Evolutionary conservation across 92 coral and sea anemone genomes (phyloP).

Genomic region (Paramuricea clavata): DNA sequence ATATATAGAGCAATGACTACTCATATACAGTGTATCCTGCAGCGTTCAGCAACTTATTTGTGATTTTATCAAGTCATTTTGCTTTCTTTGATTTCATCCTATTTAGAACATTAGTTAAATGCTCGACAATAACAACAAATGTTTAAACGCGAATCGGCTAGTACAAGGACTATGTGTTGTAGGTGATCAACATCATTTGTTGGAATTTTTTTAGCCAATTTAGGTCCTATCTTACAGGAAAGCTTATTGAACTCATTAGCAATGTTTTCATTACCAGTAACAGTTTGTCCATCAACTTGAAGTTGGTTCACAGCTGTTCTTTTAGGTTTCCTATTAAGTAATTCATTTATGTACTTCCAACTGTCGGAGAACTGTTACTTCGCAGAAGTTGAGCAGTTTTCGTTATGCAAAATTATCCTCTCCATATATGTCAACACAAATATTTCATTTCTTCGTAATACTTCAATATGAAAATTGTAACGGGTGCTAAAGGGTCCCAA

Average conservation of each 20-base stretch:
- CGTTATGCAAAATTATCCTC: too few relatives aligned
- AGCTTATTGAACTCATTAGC: neutral
- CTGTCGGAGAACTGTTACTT: too few relatives aligned
- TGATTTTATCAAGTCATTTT: neutral
- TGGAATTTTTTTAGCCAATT: neutral
- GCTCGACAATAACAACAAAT: neutral
- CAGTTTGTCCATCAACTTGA: neutral
- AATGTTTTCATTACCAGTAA: conserved; percentile 1
- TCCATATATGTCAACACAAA: too few relatives aligned
- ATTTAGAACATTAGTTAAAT: neutral
- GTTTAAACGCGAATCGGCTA: neutral
- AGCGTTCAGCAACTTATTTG: too few relatives aligned
- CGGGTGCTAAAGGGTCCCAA: too few relatives aligned
- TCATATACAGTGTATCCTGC: too few relatives aligned
- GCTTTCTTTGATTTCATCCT: neutral
- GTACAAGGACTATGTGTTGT: neutral
- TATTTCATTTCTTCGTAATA: too few relatives aligned
- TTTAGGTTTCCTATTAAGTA: neutral
- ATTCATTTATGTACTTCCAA: neutral
- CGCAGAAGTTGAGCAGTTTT: too few relatives aligned
- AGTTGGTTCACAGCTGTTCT: neutral
- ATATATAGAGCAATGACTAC: too few relatives aligned
- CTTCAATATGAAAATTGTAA: too few relatives aligned
- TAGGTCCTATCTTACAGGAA: neutral
- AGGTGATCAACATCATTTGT: neutral